Conservation (phyloP, 2,888 invertebrate genomes). For the Neoascia interrupta region DNA sequence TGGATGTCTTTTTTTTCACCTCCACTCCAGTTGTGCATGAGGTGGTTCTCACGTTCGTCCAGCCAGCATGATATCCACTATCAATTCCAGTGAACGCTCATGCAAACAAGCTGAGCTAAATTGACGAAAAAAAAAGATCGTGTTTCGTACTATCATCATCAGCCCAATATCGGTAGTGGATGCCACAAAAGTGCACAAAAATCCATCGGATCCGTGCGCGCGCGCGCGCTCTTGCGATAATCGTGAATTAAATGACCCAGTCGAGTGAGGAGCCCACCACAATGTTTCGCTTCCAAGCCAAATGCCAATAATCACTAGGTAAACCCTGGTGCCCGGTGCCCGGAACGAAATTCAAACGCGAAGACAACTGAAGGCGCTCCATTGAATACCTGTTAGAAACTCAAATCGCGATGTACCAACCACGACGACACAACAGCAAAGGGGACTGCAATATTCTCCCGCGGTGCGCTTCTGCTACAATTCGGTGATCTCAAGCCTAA, state of each 20-base stretch:
- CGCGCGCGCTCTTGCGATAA: slow-evolving; percentile 54
- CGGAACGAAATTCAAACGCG: slow-evolving; percentile 20
- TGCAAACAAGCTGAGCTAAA: slow-evolving; percentile 62
- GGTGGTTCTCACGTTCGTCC: slow-evolving; percentile 66
- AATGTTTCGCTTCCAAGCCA: slow-evolving; percentile 30
- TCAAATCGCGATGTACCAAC: slow-evolving; percentile 62
- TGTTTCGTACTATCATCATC: slow-evolving; percentile 67
- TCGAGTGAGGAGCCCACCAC: slow-evolving; percentile 60
- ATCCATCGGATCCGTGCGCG: slow-evolving; percentile 48
- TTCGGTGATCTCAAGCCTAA: slow-evolving; percentile 57
- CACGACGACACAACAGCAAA: slow-evolving; percentile 35
- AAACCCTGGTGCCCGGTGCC: slow-evolving; percentile 16
- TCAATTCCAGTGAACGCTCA: slow-evolving; percentile 23
- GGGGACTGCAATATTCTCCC: slow-evolving; percentile 15
- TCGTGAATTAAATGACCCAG: slow-evolving; percentile 70
- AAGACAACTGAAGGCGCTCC: slow-evolving; percentile 59
- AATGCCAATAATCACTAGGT: slow-evolving; percentile 69
- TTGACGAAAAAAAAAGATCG: slow-evolving; percentile 53
- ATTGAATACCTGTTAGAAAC: slow-evolving; percentile 69
- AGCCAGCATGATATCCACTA: slow-evolving; percentile 35
- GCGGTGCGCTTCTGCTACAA: slow-evolving; percentile 37
- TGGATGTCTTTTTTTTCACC: slow-evolving; percentile 39
- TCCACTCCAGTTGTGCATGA: neutral
- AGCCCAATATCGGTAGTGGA: slow-evolving; percentile 56
- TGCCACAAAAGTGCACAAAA: slow-evolving; percentile 41